Percentiles rank a stretch among this genome's conserved stretches.
phyloP scores from a whole-genome alignment of 2,113 vertebrate species.

The Alouatta palliata region DNA sequence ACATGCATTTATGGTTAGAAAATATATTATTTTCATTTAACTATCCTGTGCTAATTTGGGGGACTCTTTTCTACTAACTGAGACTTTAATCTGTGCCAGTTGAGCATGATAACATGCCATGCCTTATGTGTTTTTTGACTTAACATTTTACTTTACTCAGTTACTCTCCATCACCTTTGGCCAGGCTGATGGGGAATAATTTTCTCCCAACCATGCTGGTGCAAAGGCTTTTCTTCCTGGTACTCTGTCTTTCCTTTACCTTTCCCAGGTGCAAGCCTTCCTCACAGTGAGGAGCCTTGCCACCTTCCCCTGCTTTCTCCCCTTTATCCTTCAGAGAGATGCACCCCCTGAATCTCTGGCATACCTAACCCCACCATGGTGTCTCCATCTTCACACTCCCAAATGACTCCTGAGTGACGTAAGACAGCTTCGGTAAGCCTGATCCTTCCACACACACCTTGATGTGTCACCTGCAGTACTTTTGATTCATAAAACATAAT shows the following conservation, averaged over 20 bases:
- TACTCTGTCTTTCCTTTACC: too few relatives aligned
- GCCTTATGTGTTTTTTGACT: background rate
- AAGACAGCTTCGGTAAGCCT: background rate
- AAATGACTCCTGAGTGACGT: accelerated
- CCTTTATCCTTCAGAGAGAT: accelerated
- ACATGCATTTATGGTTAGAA: background rate
- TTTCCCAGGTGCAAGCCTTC: too few relatives aligned
- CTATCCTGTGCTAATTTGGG: background rate
- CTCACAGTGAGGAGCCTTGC: accelerated
- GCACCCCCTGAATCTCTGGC: too few relatives aligned
- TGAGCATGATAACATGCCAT: background rate
- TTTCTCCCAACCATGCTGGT: accelerated
- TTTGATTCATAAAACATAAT: accelerated
- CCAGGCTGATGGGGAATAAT: too few relatives aligned
- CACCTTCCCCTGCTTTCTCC: accelerated
- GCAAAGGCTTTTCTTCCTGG: accelerated
- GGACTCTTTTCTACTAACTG: background rate
- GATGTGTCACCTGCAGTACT: accelerated
- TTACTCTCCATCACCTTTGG: background rate
- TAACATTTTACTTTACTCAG: background rate
- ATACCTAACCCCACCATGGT: accelerated
- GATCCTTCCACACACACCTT: background rate
- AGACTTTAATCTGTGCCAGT: background rate
- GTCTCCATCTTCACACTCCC: background rate
- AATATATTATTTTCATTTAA: background rate